A percentile compares a stretch with the other conserved stretches of the same genome.
Conservation (phyloP, 2,888 invertebrate genomes). For the Mesorhabditis spiculigera region DNA sequence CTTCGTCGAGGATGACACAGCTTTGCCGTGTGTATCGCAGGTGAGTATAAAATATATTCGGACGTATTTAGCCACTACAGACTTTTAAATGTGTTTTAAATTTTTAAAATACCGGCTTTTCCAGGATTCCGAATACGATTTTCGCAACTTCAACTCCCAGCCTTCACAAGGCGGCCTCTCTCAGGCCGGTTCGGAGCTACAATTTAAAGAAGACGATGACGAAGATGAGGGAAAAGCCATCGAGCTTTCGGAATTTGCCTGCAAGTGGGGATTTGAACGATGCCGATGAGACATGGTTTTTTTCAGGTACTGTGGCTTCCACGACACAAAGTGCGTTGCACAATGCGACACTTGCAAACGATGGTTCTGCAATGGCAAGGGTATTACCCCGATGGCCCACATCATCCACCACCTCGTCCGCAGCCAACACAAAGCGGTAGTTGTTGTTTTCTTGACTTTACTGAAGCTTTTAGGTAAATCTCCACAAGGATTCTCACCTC, state of each 20-base stretch:
- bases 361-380: conserved; percentile 98
- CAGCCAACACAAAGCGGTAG: conserved; percentile 98
- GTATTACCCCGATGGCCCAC: conserved; percentile 70
- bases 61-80: too few species aligned
- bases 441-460: conserved; percentile 58
- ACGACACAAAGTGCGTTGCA: conserved; percentile 92
- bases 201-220: not conserved
- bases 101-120: not conserved
- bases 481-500: conserved; percentile 92
- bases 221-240: conserved; percentile 23
- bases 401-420: conserved; percentile 97
- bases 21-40: not conserved
- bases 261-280: conserved; percentile 60
- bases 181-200: not conserved
- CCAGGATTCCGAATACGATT: conserved; percentile 1
- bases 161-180: not conserved
- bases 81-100: not conserved
- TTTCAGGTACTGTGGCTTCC: conserved; percentile 91
- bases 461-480: conserved; percentile 34
- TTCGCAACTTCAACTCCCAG: not conserved
- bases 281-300: not conserved
- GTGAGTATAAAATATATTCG: not conserved
- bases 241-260: not conserved
- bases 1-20: not conserved
- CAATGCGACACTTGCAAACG: conserved; percentile 97